phyloP scores from a whole-genome alignment of 2,797 vertebrate genomes.

The Enteromius viviparus region DNA sequence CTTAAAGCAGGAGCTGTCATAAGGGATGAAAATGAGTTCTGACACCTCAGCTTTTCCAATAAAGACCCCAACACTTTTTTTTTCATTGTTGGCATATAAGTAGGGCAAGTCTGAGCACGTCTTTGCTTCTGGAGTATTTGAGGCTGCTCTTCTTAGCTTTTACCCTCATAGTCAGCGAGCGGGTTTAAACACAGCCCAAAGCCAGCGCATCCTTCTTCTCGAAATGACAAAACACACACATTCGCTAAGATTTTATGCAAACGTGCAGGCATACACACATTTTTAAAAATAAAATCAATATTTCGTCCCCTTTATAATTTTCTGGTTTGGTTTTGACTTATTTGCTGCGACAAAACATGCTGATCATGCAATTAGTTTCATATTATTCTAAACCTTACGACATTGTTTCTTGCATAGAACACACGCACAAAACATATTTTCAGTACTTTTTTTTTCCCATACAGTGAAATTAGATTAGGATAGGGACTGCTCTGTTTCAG shows the following conservation, averaged over 20 bases:
- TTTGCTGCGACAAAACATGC: background rate
- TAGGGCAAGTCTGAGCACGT: conserved; percentile 68
- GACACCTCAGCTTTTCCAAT: conserved; percentile 73
- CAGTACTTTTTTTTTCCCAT: background rate
- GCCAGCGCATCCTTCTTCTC: conserved; percentile 65
- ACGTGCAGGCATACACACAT: background rate
- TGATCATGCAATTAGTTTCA: background rate
- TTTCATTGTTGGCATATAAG: conserved; percentile 55
- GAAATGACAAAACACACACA: conserved; percentile 55
- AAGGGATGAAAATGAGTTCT: conserved; percentile 80
- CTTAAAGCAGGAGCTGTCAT: conserved; percentile 65
- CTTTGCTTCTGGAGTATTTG: conserved; percentile 71
- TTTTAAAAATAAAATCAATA: background rate
- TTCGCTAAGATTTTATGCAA: conserved; percentile 36
- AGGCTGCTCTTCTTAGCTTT: conserved; percentile 76
- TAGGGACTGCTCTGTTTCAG: too few relatives aligned
- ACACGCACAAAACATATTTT: background rate
- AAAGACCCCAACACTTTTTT: conserved; percentile 65
- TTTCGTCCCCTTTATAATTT: background rate
- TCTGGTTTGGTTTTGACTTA: background rate
- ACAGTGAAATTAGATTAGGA: background rate
- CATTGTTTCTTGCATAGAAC: background rate
- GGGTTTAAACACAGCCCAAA: conserved; percentile 80
- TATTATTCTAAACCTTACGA: background rate
- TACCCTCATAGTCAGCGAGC: conserved; percentile 71